Conservation (phyloP, 2,797 vertebrate species). For the Kryptolebias ocellatus region DNA sequence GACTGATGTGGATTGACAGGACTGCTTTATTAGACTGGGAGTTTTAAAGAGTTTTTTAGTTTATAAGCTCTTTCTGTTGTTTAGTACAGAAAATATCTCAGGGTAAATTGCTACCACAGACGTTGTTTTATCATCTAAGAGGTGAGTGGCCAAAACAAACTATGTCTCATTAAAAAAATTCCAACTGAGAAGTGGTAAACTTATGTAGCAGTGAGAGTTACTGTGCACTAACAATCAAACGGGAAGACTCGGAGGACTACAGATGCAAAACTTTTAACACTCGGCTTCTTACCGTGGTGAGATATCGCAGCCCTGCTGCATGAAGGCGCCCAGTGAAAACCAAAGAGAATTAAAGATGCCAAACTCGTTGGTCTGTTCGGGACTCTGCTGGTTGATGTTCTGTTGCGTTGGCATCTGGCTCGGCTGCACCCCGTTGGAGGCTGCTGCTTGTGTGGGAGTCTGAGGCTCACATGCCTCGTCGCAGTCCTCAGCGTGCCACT, state of each 20-base stretch:
- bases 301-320: conserved; percentile 99
- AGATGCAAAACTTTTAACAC: not conserved
- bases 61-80: not conserved
- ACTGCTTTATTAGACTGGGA: not conserved
- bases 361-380: conserved; percentile 96
- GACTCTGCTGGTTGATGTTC: conserved; percentile 83
- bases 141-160: conserved; percentile 15
- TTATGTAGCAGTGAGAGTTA: conserved; percentile 29
- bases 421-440: conserved; percentile 74
- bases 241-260: conserved; percentile 14
- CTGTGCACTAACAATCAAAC: conserved; percentile 36
- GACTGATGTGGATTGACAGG: not conserved
- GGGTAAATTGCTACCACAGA: not conserved
- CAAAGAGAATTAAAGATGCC: conserved; percentile 99
- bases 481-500: conserved; percentile 96
- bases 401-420: conserved; percentile 76
- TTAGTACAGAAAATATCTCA: not conserved
- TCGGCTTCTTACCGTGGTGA: conserved; percentile 89
- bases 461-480: conserved; percentile 90
- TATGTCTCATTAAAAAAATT: conserved; percentile 43
- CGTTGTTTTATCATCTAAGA: conserved; percentile 22
- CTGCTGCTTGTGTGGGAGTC: conserved; percentile 74
- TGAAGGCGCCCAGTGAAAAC: conserved; percentile 98
- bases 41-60: not conserved
- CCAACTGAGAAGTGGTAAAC: conserved; percentile 30